Percentiles rank a stretch among this genome's conserved stretches.
Evolutionary conservation across 2,797 vertebrate species (phyloP).

Genomic region (Choloepus didactylus): DNA sequence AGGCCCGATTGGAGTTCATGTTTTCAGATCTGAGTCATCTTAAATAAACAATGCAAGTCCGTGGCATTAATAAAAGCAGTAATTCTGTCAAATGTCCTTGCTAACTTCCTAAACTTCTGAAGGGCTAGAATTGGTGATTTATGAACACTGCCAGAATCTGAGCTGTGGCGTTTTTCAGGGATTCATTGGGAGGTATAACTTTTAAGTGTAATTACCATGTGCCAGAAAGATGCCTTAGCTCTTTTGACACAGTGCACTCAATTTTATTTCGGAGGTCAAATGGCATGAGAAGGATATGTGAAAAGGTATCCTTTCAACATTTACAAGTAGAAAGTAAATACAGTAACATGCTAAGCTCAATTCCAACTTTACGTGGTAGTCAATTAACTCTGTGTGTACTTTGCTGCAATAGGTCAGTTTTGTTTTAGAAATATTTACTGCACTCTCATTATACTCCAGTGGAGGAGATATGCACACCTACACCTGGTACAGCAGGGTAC

Average conservation of each 20-base stretch:
- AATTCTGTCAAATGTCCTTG: conserved; percentile 84
- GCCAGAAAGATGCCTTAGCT: conserved; percentile 49
- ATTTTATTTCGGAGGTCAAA: conserved; percentile 69
- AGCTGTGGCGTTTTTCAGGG: conserved; percentile 73
- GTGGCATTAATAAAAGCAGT: conserved; percentile 82
- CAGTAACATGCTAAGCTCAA: neutral
- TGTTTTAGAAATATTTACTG: neutral
- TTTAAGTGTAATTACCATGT: conserved; percentile 63
- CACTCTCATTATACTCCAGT: neutral
- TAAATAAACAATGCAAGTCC: conserved; percentile 81
- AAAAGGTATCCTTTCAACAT: neutral
- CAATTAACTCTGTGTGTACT: neutral
- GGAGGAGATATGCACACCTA: neutral
- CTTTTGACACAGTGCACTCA: neutral
- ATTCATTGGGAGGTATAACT: conserved; percentile 75
- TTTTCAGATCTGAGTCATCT: conserved; percentile 82
- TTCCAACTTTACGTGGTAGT: neutral
- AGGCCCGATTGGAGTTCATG: conserved; percentile 74
- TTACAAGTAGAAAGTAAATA: conserved; percentile 65
- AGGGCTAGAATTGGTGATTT: conserved; percentile 75
- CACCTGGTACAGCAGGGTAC: accelerated
- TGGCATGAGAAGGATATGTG: conserved; percentile 25
- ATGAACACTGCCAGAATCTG: conserved; percentile 77
- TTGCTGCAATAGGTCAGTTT: neutral
- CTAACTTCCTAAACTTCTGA: conserved; percentile 83